Conservation (phyloP, 2,888 invertebrate genomes). For the Dendrolimus pini region DNA sequence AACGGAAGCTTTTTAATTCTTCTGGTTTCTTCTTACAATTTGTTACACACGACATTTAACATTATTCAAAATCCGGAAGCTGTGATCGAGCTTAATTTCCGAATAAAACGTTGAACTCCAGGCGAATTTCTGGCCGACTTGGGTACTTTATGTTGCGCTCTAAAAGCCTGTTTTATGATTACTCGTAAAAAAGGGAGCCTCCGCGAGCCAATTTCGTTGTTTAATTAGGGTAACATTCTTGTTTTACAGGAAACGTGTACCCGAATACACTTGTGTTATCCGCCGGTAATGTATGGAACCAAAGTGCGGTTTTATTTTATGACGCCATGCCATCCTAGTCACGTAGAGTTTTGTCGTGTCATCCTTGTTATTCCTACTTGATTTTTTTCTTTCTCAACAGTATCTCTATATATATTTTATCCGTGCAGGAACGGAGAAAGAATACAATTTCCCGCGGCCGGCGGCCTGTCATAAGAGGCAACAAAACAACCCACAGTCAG, state of each 20-base stretch:
- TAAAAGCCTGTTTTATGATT: slow-evolving; percentile 64
- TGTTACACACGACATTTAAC: slow-evolving; percentile 25
- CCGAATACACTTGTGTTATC: background rate
- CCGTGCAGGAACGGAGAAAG: too few relatives aligned
- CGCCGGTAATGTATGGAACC: background rate
- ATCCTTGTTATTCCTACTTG: too few relatives aligned
- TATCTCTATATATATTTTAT: too few relatives aligned
- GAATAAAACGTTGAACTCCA: slow-evolving; percentile 42
- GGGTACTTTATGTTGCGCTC: slow-evolving; percentile 52
- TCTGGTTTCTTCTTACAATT: slow-evolving; percentile 6
- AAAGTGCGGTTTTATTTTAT: background rate
- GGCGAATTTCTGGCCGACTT: slow-evolving; percentile 46
- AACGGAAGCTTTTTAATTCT: too few relatives aligned
- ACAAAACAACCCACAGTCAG: too few relatives aligned
- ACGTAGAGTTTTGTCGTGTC: too few relatives aligned
- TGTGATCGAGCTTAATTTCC: slow-evolving; percentile 43
- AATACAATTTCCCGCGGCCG: too few relatives aligned
- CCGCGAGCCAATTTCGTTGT: slow-evolving; percentile 56
- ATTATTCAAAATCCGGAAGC: slow-evolving; percentile 35
- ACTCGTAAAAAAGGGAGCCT: slow-evolving; percentile 57
- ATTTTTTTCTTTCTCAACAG: too few relatives aligned
- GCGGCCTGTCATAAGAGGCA: too few relatives aligned
- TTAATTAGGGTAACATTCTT: slow-evolving; percentile 60
- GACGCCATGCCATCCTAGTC: background rate
- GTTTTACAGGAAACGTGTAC: slow-evolving; percentile 36